Evolutionary conservation across 2,797 vertebrate species (phyloP), one percentile per base, ranked within the genome.

Genomic region (Gila robusta): DNA sequence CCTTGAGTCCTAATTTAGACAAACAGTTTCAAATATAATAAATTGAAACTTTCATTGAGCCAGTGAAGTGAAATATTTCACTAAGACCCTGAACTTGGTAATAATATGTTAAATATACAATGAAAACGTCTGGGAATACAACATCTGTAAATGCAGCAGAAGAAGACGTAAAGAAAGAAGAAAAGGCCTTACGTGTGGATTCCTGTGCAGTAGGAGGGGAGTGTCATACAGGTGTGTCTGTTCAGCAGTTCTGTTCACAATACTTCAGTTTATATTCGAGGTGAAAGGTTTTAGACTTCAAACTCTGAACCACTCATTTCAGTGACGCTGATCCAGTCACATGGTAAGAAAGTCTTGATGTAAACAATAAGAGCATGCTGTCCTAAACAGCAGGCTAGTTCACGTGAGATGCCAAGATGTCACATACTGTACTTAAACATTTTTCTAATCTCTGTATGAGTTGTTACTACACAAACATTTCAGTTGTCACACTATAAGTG

Each of bases 261-360:
- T 41, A 44, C 77, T 62, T 78, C 26, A 83, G 70, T 76, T 62
- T 81, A 67, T 49, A 62, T 73, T 79, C 79, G 8, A 74, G 84
- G 83, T 47, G 69, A 82, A 85, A 62, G 64, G 73, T 88, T 44
- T 91, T 90, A 94, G 92, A 95, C 95, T 95, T 96, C 94, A 95
- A 95, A 95, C 95, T 94, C 90, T 89, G 88, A 89, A 79, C 69
- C 89, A 64, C 88, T 79, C 41, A 87, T 87, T 83, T 88, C 78
- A 62, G 64, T 83, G 84, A 90, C 10, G 92, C 76, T 89, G 88
- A 90, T 91, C 23, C 28, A 80, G 62, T 92, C 95, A 95, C 92
- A 83, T 94, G 95, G 91, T 91, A 74, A 91, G 92, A 94, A 93
- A 88, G 85, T n/a, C 44, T 79, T 85, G 90, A 93, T 89, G 91